These are phyloP conservation scores for Dasyurus viverrinus DNA, from an alignment of 2,113 vertebrate genomes.

Conservation along the genomic window DNA sequence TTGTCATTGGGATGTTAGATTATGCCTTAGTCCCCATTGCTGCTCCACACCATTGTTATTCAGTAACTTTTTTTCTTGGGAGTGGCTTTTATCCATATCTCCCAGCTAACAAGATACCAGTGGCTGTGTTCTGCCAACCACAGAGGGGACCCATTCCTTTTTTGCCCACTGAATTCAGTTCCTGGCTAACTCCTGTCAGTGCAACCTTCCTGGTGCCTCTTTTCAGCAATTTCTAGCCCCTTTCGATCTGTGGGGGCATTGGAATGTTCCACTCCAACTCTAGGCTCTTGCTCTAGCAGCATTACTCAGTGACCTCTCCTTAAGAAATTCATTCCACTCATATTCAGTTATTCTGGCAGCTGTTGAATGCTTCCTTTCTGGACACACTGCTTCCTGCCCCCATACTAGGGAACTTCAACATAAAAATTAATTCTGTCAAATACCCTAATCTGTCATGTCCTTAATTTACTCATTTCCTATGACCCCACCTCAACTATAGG, in stretches of 20 bases:
- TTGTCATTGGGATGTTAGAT: not conserved
- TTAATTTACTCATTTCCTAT: not conserved
- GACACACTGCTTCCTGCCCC: not conserved
- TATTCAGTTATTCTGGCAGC: not conserved
- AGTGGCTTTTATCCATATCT: not conserved
- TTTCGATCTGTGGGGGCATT: not conserved
- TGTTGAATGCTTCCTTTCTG: not conserved
- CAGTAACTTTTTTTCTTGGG: too few relatives aligned
- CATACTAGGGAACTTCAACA: not conserved
- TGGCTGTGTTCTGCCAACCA: not conserved
- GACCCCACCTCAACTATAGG: not conserved
- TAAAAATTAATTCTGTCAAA: not conserved
- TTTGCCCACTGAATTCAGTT: not conserved
- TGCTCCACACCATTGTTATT: too few relatives aligned
- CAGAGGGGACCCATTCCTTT: not conserved
- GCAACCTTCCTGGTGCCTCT: not conserved
- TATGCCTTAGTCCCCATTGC: not conserved
- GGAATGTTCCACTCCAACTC: not conserved
- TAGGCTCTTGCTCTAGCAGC: not conserved
- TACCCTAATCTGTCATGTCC: not conserved
- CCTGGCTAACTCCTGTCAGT: not conserved
- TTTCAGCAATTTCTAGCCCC: not conserved
- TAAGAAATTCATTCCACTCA: not conserved
- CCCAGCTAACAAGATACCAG: not conserved
- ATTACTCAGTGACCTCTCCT: not conserved